phyloP scores from a whole-genome alignment of 2,888 invertebrate species.

The Frankliniella intonsa region DNA sequence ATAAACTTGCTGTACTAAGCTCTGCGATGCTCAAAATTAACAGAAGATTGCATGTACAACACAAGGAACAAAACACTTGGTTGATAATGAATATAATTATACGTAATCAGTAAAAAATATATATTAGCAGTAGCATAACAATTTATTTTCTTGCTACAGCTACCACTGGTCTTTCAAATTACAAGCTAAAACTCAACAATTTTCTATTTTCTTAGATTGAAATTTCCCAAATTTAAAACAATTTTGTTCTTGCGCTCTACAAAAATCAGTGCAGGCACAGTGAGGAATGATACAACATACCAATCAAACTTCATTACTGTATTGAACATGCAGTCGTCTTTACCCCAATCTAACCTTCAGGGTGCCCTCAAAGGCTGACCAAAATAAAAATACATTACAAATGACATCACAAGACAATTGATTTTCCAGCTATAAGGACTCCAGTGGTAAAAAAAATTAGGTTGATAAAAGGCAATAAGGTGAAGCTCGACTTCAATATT shows the following conservation, averaged over 20 bases:
- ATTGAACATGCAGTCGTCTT: background rate
- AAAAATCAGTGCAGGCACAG: background rate
- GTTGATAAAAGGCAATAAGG: background rate
- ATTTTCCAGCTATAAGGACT: background rate
- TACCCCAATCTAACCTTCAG: background rate
- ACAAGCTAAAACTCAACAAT: background rate
- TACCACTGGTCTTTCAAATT: background rate
- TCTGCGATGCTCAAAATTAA: background rate
- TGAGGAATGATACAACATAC: background rate
- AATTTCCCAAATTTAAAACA: background rate
- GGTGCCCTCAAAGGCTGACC: background rate
- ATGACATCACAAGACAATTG: conserved; percentile 9
- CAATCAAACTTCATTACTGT: background rate
- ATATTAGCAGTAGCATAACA: background rate
- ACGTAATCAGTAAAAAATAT: background rate
- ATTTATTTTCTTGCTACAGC: background rate
- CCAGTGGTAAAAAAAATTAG: background rate
- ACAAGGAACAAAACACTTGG: background rate
- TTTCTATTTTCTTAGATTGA: background rate
- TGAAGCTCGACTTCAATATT: background rate
- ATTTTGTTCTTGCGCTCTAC: background rate
- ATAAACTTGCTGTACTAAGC: background rate
- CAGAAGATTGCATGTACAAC: background rate
- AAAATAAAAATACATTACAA: background rate
- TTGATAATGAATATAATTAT: background rate